These are phyloP conservation scores for Tenthredo distinguenda DNA, from an alignment of 2,888 invertebrate genomes.

Conservation along the genomic window DNA sequence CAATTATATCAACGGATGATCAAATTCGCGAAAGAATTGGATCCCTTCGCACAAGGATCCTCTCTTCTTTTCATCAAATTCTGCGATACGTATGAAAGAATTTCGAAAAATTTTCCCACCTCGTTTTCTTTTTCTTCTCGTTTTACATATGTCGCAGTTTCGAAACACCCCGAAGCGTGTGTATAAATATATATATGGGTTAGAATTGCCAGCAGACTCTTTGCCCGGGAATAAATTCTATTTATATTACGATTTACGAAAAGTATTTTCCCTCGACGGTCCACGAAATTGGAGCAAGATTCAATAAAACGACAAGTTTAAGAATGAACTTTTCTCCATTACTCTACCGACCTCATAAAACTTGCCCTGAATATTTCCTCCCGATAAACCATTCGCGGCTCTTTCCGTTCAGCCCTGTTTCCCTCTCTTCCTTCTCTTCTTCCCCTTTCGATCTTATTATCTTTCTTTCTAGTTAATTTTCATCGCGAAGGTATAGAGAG, in stretches of 20 bases:
- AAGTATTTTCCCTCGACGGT: not conserved
- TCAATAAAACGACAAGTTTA: constrained; percentile 23
- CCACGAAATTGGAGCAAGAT: constrained; percentile 26
- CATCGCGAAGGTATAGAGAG: not conserved
- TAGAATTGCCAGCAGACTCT: not conserved
- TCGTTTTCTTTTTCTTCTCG: not conserved
- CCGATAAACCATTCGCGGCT: not conserved
- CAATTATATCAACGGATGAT: not conserved
- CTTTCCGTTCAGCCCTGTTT: not conserved
- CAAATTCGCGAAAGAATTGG: not conserved
- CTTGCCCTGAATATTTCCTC: constrained; percentile 36
- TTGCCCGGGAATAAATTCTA: not conserved
- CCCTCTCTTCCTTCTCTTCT: not conserved
- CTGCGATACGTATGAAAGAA: not conserved
- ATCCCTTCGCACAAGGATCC: too few relatives aligned
- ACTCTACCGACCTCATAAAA: constrained; percentile 38
- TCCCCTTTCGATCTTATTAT: not conserved
- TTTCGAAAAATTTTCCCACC: not conserved
- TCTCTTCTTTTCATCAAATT: not conserved
- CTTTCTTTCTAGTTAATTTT: not conserved
- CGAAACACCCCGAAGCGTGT: too few relatives aligned
- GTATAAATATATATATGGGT: too few relatives aligned
- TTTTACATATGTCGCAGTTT: too few relatives aligned
- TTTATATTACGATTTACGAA: constrained; percentile 13
- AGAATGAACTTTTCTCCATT: constrained; percentile 11